These are phyloP conservation scores for Pedionomus torquatus DNA, from an alignment of 2,113 vertebrate species.

Conservation along the genomic window DNA sequence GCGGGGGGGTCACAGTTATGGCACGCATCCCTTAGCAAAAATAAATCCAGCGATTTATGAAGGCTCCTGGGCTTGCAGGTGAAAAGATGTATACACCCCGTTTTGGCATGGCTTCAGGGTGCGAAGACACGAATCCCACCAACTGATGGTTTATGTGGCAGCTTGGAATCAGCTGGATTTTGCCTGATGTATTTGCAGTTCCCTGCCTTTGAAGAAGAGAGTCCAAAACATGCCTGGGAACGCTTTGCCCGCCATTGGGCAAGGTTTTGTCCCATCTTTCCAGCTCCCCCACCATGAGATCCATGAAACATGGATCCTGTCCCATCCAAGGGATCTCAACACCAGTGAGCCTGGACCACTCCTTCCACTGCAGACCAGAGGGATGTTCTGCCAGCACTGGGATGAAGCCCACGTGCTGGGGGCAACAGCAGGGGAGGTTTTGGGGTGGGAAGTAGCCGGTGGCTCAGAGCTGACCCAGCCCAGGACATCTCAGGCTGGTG, in stretches of 20 bases:
- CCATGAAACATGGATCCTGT: not conserved
- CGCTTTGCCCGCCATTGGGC: not conserved
- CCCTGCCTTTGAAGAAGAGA: not conserved
- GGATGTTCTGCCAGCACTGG: fast-evolving
- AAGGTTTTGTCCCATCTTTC: not conserved
- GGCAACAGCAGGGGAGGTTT: fast-evolving
- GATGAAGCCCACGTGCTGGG: fast-evolving
- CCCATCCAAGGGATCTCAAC: fast-evolving
- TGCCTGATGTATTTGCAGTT: not conserved
- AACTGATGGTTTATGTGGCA: fast-evolving
- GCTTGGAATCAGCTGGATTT: not conserved
- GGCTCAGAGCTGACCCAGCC: not conserved
- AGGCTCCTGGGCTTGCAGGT: not conserved
- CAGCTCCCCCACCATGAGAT: fast-evolving
- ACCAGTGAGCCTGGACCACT: fast-evolving
- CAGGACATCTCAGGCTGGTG: not conserved
- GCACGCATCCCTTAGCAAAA: not conserved
- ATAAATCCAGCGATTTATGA: fast-evolving
- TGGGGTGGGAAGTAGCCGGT: not conserved
- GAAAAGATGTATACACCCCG: fast-evolving
- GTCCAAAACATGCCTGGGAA: not conserved
- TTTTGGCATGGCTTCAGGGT: fast-evolving
- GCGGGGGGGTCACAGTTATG: not conserved
- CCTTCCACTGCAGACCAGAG: fast-evolving
- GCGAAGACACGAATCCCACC: not conserved